Conservation (phyloP, 1,140 invertebrate genomes). For the Brachionus plicatilis region DNA sequence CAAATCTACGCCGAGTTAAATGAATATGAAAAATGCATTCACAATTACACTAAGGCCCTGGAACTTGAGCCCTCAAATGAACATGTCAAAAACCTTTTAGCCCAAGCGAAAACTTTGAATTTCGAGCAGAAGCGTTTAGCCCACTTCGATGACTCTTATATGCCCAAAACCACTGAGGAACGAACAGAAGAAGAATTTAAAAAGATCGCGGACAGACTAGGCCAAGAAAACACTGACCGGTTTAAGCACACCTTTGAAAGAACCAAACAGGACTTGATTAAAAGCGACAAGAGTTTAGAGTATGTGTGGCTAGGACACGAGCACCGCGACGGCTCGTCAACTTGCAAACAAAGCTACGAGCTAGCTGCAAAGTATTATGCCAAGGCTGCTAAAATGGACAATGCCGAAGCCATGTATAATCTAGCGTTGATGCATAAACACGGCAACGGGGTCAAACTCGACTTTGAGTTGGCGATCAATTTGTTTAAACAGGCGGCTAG, state of each 20-base stretch:
- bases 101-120: no score
- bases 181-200: not conserved
- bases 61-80: not conserved
- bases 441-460: not conserved
- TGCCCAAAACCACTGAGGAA: not conserved
- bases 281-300: not conserved
- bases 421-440: not conserved
- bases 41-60: not conserved
- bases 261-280: not conserved
- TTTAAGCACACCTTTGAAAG: not conserved
- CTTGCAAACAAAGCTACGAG: not conserved
- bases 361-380: not conserved
- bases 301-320: not conserved
- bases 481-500: not conserved
- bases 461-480: not conserved
- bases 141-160: not conserved
- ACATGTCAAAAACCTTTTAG: not conserved
- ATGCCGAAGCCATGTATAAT: not conserved
- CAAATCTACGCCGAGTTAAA: not conserved
- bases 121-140: not conserved
- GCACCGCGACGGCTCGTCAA: not conserved
- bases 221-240: not conserved
- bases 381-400: not conserved
- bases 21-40: not conserved
- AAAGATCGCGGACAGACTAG: not conserved